Evolutionary conservation across 2,113 vertebrate genomes (phyloP).

Genomic region (Peromyscus californicus): DNA sequence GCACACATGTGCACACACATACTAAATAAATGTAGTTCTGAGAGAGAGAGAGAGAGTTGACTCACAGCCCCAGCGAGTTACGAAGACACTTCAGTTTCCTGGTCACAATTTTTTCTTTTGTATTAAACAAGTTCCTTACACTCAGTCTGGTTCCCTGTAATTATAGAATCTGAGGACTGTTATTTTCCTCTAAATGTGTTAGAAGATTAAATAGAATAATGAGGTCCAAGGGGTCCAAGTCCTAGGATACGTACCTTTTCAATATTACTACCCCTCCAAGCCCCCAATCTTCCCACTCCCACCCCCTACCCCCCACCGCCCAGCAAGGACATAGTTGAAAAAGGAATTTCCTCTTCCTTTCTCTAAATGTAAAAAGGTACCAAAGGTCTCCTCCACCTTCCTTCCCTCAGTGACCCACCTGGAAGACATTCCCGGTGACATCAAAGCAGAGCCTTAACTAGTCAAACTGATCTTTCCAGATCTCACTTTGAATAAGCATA

Average conservation of each 20-base stretch:
- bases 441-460: constrained; percentile 18
- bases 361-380: neutral
- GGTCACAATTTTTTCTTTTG: neutral
- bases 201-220: neutral
- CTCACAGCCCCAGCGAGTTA: neutral
- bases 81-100: constrained; percentile 22
- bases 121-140: neutral
- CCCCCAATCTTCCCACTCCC: too few relatives aligned
- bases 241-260: neutral
- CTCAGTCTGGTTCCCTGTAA: neutral
- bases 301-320: neutral
- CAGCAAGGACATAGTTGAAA: neutral
- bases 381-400: neutral
- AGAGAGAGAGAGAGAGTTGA: neutral
- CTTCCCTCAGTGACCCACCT: neutral
- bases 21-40: neutral
- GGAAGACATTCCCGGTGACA: neutral
- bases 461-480: neutral
- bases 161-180: neutral
- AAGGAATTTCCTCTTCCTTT: neutral
- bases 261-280: neutral
- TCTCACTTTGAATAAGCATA: neutral
- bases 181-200: constrained; percentile 13
- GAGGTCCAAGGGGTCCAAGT: neutral
- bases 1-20: neutral